These are phyloP conservation scores for Ctenoplectra terminalis DNA, from an alignment of 1,140 invertebrate genomes.

Conservation along the genomic window DNA sequence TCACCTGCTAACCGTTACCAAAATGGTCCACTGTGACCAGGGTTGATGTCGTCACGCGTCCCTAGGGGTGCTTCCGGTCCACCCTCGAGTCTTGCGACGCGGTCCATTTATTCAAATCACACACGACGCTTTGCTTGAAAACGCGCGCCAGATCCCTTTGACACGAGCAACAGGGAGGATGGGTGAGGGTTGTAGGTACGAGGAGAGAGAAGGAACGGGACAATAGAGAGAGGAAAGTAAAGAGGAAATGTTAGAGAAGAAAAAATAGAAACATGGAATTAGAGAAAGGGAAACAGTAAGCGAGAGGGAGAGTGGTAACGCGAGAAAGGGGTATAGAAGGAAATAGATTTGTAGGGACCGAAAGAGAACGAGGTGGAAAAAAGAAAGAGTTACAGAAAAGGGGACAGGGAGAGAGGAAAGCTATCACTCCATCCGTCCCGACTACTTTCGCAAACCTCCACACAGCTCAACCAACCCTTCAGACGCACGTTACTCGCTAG, in stretches of 20 bases:
- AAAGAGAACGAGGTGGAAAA: not conserved
- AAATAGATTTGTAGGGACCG: not conserved
- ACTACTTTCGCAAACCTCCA: conserved; percentile 55
- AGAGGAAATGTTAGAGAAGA: not conserved
- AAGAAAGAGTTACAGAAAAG: not conserved
- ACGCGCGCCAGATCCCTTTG: conserved; percentile 23
- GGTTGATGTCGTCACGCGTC: not conserved
- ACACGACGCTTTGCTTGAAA: conserved; percentile 45
- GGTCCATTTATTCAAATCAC: conserved; percentile 73
- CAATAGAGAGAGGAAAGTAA: not conserved
- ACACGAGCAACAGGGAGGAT: not conserved
- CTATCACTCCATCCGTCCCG: conserved; percentile 53
- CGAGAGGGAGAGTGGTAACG: not conserved
- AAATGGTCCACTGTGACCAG: conserved; percentile 38
- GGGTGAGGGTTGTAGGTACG: too few relatives aligned
- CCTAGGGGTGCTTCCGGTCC: conserved; percentile 17
- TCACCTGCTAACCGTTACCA: conserved; percentile 10
- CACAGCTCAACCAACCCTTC: conserved; percentile 58
- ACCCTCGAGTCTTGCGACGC: not conserved
- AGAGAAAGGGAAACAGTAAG: not conserved
- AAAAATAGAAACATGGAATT: conserved; percentile 30
- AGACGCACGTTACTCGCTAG: conserved; percentile 57
- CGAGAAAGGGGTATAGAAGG: not conserved
- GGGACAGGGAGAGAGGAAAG: not conserved
- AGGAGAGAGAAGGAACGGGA: not conserved